A percentile compares a stretch with the other conserved stretches of the same genome.
phyloP scores from a whole-genome alignment of 2,113 vertebrate species.

The Circaetus cinerascens region DNA sequence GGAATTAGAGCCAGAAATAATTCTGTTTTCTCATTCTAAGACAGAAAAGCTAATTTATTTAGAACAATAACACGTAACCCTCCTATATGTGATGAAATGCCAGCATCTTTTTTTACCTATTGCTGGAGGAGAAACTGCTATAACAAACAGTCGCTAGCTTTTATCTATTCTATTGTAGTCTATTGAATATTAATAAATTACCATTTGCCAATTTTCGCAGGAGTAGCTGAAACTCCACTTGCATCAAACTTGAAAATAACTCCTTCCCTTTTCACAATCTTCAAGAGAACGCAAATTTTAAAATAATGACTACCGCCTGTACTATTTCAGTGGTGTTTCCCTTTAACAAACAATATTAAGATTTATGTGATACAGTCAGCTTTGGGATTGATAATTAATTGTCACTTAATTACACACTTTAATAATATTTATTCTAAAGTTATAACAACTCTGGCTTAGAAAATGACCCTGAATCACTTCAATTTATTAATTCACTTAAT shows the following conservation, averaged over 20 bases:
- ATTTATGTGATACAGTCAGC: slow-evolving; percentile 43
- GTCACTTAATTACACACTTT: slow-evolving; percentile 57
- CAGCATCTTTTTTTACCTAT: not conserved
- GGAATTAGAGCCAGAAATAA: not conserved
- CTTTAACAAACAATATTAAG: slow-evolving; percentile 37
- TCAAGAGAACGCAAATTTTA: not conserved
- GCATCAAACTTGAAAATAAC: slow-evolving; percentile 17
- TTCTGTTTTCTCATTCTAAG: not conserved
- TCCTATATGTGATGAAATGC: not conserved
- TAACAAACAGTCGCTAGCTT: not conserved
- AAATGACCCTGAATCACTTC: slow-evolving; percentile 63
- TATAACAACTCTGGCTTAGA: slow-evolving; percentile 57
- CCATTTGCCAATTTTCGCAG: not conserved
- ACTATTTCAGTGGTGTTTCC: not conserved
- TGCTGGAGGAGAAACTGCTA: not conserved
- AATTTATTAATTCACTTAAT: slow-evolving; percentile 71
- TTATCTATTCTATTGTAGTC: slow-evolving; percentile 10
- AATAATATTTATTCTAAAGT: slow-evolving; percentile 67
- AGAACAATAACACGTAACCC: not conserved
- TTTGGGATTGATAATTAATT: slow-evolving; percentile 53
- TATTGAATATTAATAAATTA: slow-evolving; percentile 46
- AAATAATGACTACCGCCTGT: not conserved
- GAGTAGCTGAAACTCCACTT: not conserved
- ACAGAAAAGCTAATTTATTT: not conserved
- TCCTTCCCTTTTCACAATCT: not conserved